Evolutionary conservation across 2,113 vertebrate species (phyloP).

Genomic region (Labrus mixtus): DNA sequence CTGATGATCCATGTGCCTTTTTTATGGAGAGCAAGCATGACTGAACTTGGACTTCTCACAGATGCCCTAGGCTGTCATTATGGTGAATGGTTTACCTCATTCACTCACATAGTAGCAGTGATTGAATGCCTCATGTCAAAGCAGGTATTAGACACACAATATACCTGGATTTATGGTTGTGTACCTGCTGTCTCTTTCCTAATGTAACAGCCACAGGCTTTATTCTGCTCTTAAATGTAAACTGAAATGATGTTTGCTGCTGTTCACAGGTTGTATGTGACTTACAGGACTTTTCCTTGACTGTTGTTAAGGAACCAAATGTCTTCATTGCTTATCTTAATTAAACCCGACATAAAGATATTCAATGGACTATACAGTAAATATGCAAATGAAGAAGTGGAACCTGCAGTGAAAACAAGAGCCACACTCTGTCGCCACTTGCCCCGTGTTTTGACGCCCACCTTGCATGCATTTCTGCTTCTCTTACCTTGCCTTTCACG

Average conservation of each 20-base stretch:
- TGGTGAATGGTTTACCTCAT: constrained; percentile 40
- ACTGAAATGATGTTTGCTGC: too few species aligned
- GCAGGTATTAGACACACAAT: constrained; percentile 13
- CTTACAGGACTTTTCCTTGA: background rate
- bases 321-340: constrained; percentile 53
- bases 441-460: constrained; percentile 24
- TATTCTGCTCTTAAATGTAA: background rate
- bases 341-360: background rate
- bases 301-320: constrained; percentile 26
- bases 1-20: constrained; percentile 6
- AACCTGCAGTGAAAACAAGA: constrained; percentile 1
- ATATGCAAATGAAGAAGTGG: background rate
- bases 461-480: background rate
- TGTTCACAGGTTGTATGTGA: too few species aligned
- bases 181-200: constrained; percentile 6
- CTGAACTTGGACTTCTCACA: constrained; percentile 55
- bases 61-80: constrained; percentile 40
- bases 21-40: constrained; percentile 42
- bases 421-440: background rate
- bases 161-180: constrained; percentile 14
- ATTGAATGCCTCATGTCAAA: constrained; percentile 29
- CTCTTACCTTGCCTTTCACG: constrained; percentile 79
- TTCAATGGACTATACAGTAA: background rate
- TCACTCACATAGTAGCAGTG: background rate
- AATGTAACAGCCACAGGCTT: constrained; percentile 9